These are phyloP conservation scores for Caretta caretta DNA, from an alignment of 2,113 vertebrate species.

Conservation along the genomic window DNA sequence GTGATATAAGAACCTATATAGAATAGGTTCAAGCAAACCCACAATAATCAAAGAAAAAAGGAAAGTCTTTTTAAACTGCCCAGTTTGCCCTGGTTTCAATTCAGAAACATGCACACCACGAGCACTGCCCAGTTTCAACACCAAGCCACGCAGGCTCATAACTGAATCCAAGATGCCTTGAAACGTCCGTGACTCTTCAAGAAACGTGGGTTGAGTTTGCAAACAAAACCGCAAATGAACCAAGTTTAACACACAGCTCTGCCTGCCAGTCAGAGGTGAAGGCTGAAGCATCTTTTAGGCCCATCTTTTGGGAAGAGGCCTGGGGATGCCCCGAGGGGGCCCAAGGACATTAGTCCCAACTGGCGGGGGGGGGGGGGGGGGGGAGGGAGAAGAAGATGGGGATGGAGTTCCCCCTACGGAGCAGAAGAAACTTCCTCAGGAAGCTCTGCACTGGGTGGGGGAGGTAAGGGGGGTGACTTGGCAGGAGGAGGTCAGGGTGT, in stretches of 20 bases:
- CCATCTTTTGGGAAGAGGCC: too few species aligned
- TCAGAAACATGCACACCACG: not conserved
- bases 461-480: too few species aligned
- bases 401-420: too few species aligned
- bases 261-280: not conserved
- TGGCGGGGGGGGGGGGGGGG: too few species aligned
- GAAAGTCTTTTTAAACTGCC: not conserved
- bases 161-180: too few species aligned
- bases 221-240: not conserved
- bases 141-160: not conserved
- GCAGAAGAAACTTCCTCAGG: too few species aligned
- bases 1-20: not conserved
- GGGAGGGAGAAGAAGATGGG: too few species aligned
- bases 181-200: not conserved
- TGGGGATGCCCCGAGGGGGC: too few species aligned
- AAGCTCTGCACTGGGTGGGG: too few species aligned
- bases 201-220: not conserved
- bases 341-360: too few species aligned
- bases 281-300: too few species aligned
- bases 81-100: not conserved
- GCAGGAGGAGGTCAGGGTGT: too few species aligned
- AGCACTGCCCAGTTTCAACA: not conserved
- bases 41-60: not conserved
- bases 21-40: not conserved
- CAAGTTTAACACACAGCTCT: not conserved